These are phyloP conservation scores for Salmo trutta DNA, from an alignment of 2,797 vertebrate species.

Conservation along the genomic window DNA sequence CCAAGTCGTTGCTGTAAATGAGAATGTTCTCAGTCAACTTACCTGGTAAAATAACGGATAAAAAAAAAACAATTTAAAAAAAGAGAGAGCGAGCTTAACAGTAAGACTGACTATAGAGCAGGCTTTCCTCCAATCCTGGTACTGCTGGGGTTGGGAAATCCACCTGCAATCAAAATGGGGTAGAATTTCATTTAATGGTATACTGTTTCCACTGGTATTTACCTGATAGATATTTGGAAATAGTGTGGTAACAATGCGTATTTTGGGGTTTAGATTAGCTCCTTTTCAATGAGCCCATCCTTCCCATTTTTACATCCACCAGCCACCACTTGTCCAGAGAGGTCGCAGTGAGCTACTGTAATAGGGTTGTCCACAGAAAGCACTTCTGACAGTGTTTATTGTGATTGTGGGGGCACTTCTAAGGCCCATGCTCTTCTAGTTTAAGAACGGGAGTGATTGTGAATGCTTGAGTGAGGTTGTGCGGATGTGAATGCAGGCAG, in stretches of 20 bases:
- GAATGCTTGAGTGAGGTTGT: neutral
- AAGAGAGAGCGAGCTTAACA: neutral
- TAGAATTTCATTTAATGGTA: neutral
- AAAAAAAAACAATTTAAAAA: too few species aligned
- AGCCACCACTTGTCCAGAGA: neutral
- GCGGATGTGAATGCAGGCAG: constrained; percentile 14
- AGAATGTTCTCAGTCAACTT: too few species aligned
- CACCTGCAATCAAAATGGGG: neutral
- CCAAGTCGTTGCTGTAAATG: too few species aligned
- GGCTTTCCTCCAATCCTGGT: too few species aligned
- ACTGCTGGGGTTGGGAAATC: too few species aligned
- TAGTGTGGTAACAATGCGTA: neutral
- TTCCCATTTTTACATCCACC: neutral
- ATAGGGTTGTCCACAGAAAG: too few species aligned
- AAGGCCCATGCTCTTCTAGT: neutral
- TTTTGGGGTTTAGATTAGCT: neutral
- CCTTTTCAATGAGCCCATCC: neutral
- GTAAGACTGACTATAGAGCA: neutral
- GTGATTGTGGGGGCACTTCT: neutral
- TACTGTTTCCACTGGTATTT: neutral
- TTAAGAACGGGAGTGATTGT: neutral
- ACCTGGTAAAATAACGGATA: too few species aligned
- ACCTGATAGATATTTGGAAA: neutral
- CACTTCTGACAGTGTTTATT: too few species aligned
- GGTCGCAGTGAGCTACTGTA: neutral